Base-by-base conservation (phyloP, 2,888 invertebrate species). In the Cantharis flavilabris region DNA sequence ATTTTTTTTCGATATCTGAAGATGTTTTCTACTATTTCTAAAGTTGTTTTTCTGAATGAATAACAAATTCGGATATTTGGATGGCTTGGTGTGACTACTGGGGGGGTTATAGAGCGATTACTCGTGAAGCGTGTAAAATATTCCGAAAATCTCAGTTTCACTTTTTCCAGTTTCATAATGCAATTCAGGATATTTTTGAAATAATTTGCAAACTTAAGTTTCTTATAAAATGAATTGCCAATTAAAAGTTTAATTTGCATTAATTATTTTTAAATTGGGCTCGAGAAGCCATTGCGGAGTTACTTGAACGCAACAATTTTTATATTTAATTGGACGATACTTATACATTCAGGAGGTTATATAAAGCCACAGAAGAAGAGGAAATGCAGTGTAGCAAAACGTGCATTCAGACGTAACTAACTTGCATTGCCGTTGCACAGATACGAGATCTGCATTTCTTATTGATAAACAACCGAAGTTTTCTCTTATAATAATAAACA, bases 321-420 rank as follows among this genome's bases (percentile, higher is more conserved):
- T 49, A 33, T n/a, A 18, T 72, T 49, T 72, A 16, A 67, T 72
- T 70, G 26, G 20, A 67, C 30, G 9, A 13, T 10, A 18, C 49
- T 72, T 23, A 67, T 20, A 67, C 13, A 20, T 67, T 26, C 72
- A 64, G n/a, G 49, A 72, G 49, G 30, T 71, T 67, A 20, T 7
- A 67, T 33, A 49, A 67, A 67, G 13, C 23, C 49, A 49, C 7
- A 49, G n/a, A 11, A 23, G 67, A 33, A 65, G 67, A 67, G 49
- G 33, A 72, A 72, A 18, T 67, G 72, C 67, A 72, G 65, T 62
- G 33, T 67, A 23, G 67, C 65, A 33, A 67, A 20, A 72, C 65
- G 65, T 20, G 49, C 72, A 67, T 49, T 72, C 67, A 26, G 14
- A 67, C n/a, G 72, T 26, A 67, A 49, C 72, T 20, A 30, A 67